Base-by-base conservation (phyloP, 2,888 invertebrate genomes). In the Hirtodrosophila confusa region DNA sequence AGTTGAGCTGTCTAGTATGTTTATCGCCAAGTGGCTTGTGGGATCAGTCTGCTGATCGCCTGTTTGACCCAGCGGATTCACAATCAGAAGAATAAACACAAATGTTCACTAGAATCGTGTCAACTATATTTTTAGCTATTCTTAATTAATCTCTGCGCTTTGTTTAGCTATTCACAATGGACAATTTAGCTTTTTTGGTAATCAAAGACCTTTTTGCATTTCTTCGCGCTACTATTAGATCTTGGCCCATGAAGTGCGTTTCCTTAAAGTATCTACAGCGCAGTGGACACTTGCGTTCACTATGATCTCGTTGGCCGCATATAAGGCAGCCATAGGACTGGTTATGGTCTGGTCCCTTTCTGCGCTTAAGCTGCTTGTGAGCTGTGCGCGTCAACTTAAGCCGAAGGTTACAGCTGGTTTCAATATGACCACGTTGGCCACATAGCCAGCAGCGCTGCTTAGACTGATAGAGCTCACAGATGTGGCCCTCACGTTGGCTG, bases 401-500 rank as follows among this genome's bases (percentile, higher is more conserved):
- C 77, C 88, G 84, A 4, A 70, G 53, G 0, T 0, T 8, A 35
- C 92, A 92, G 3, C 74, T 84, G 6, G 50, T 69, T 61, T 92
- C 92, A 3, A 87, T 88, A 61, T 92, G 92, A 0, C 92, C 92
- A 8, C 76, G 68, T 33, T 82, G 27, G 0, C 69, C 72, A 44
- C 92, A 92, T 11, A 91, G 80, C 90, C 89, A 90, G 69, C 92
- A 92, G 7, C 57, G 78, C 51, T 90, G 88, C 33, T 88, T 85
- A 2, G 71, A 82, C 63, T 91, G 91, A 68, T 91, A 92, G 44
- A 92, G 79, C 2, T 85, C 84, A 78, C 95, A 95, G 17, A 89
- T 90, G 84, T 95, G 95, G 27, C 92, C 62, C 29, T 92, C 92
- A 2, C 67, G 62, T 36, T 91, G 91, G 0, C 89, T 84, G 85